These are phyloP conservation scores for Corythornis cristatus DNA, from an alignment of 2,113 vertebrate genomes.

Conservation along the genomic window DNA sequence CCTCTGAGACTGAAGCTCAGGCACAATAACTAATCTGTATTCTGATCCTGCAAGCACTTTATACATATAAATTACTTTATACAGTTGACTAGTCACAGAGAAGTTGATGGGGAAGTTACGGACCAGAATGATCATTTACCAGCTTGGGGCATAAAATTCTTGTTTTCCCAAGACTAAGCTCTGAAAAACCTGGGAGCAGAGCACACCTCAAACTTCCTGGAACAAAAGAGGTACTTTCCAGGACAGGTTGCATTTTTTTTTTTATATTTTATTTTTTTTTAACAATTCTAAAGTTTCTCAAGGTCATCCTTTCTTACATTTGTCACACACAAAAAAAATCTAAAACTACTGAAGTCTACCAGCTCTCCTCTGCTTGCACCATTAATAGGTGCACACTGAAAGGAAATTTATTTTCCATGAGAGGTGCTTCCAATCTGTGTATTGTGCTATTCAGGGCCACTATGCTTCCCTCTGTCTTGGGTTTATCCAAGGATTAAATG, in stretches of 20 bases:
- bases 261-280: neutral
- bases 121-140: conserved; percentile 28
- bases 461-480: neutral
- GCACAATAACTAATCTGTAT: conserved; percentile 9
- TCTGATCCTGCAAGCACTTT: neutral
- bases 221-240: neutral
- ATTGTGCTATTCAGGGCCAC: neutral
- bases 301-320: neutral
- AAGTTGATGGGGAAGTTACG: neutral
- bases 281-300: neutral
- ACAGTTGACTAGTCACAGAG: conserved; percentile 16
- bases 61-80: conserved; percentile 28
- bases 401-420: neutral
- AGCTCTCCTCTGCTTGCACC: neutral
- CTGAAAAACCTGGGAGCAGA: neutral
- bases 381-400: neutral
- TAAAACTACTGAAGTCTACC: neutral
- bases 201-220: neutral
- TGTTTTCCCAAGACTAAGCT: conserved; percentile 4
- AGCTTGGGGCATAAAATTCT: conserved; percentile 14
- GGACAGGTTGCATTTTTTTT: neutral
- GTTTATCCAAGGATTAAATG: neutral
- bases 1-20: neutral
- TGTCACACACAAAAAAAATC: neutral
- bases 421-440: neutral